Conservation (phyloP, 2,113 vertebrate species). For the Trematocara stigmaticum region DNA sequence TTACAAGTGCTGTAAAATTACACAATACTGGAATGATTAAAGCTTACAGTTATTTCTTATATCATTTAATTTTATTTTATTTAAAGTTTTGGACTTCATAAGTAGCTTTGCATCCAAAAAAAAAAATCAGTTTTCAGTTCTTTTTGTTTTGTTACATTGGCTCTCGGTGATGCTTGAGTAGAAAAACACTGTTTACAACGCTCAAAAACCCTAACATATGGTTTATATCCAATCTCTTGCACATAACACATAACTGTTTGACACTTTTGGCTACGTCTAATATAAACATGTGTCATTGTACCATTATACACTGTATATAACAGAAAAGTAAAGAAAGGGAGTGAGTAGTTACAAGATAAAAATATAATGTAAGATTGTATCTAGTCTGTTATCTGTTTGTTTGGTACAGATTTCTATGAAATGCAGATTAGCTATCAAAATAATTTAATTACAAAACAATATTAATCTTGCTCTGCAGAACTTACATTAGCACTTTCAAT, state of each 20-base stretch:
- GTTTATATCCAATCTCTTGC: not conserved
- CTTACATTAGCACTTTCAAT: not conserved
- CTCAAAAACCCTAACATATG: not conserved
- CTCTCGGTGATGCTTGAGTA: not conserved
- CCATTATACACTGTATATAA: not conserved
- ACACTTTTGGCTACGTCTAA: not conserved
- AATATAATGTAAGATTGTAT: not conserved
- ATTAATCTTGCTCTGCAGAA: not conserved
- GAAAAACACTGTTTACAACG: not conserved
- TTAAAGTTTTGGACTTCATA: not conserved
- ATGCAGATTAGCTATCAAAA: not conserved
- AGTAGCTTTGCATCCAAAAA: not conserved
- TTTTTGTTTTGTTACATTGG: not conserved
- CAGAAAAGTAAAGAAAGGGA: not conserved
- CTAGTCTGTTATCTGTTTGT: not conserved
- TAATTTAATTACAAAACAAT: not conserved
- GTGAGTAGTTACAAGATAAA: not conserved
- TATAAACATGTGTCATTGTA: not conserved
- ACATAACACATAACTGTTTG: not conserved
- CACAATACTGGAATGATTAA: not conserved
- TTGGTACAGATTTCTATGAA: not conserved
- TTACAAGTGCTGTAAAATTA: not conserved
- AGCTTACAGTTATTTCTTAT: not conserved
- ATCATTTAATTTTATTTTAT: fast-evolving
- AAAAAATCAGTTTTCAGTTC: not conserved